A percentile compares a stretch with the other conserved stretches of the same genome.
Evolutionary conservation across 2,113 vertebrate genomes (phyloP).

Genomic region (Oncorhynchus keta): DNA sequence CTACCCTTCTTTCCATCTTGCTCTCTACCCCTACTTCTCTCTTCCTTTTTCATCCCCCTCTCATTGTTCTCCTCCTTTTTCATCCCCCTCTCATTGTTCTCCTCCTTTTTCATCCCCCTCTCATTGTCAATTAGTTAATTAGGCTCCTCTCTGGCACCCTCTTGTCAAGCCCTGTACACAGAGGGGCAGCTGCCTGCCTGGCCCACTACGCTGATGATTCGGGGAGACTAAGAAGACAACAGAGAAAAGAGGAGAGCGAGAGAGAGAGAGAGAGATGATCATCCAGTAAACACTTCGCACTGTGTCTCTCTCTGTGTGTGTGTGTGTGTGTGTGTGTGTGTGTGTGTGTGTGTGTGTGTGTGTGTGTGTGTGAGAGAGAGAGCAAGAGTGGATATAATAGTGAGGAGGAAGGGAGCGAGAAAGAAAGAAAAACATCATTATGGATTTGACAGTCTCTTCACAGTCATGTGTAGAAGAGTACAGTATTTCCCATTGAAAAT

Average conservation of each 20-base stretch:
- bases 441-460: not conserved
- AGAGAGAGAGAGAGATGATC: constrained; percentile 23
- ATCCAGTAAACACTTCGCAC: constrained; percentile 19
- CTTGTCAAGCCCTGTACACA: constrained; percentile 64
- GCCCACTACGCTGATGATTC: constrained; percentile 45
- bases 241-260: constrained; percentile 49
- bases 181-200: constrained; percentile 53
- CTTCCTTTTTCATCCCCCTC: constrained; percentile 23
- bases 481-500: not conserved
- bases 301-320: not conserved
- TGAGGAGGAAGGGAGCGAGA: constrained; percentile 1
- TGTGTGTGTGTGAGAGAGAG: constrained; percentile 28
- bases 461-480: not conserved
- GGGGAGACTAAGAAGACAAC: constrained; percentile 73
- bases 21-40: constrained; percentile 15
- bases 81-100: constrained; percentile 37
- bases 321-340: not conserved
- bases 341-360: constrained; percentile 23
- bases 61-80: constrained; percentile 35
- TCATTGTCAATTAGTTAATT: constrained; percentile 76
- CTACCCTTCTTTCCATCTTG: not conserved
- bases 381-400: not conserved
- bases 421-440: not conserved
- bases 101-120: constrained; percentile 23
- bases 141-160: constrained; percentile 69